Evolutionary conservation across 2,888 invertebrate species (phyloP), one percentile per base, ranked within the genome.

Genomic region (Thelaira solivaga): DNA sequence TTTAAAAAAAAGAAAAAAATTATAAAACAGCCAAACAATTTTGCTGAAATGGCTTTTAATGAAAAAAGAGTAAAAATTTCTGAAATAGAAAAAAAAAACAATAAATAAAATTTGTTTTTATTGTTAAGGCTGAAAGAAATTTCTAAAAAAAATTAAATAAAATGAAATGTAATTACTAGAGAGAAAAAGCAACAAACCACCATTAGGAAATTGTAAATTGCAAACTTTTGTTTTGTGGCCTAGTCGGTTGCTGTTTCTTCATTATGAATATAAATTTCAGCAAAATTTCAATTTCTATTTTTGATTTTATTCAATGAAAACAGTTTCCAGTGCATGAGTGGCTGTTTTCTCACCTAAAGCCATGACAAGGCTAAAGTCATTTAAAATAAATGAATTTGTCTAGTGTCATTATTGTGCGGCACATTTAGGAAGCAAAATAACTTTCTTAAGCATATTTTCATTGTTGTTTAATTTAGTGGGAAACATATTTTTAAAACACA

Each of bases 371-470:
- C 45, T 62, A 71, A 62, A 62, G n/a, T 53, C 61, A 45, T 51
- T 62, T 43, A 43, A 62, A 71, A 26, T 43, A 43, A 47, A 68
- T 57, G 16, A 51, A 61, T 69, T 69, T 61, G 24, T 69, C 31
- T 43, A 26, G 34, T 67, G 55, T 55, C 43, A 67, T 45, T 22
- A 34, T 22, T 53, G 18, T 51, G 20, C 31, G 24, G 8, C 7
- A 36, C 45, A 45, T 34, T 22, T 39, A 45, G 45, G 67, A 43
- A 57, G 24, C 13, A 36, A 26, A 57, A 45, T 20, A 10, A 3
- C 41, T 64, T 34, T 16, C 34, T 62, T 45, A 5, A 13, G 8
- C n/a, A 64, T 8, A 29, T n/a, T 29, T 41, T 41, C 7, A 43
- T 67, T 55, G 43, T 55, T 39, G 22, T 36, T 49, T 49, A 22